Conservation (phyloP, 2,888 invertebrate genomes). For the Aspidiotus destructor region DNA sequence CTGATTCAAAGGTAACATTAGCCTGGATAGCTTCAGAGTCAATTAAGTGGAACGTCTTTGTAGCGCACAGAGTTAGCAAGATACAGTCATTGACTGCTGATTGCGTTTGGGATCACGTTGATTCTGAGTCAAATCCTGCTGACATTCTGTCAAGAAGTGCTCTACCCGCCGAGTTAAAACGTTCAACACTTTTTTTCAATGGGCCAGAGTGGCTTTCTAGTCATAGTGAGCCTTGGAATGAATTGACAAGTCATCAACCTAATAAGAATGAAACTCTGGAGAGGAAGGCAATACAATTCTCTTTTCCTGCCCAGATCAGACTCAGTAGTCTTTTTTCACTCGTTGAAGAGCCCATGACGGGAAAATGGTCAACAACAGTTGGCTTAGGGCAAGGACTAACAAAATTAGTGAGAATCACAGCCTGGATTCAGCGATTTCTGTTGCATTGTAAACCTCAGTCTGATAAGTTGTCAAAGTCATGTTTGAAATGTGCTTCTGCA, state of each 20-base stretch:
- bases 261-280: not conserved
- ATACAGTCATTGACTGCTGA: conserved; percentile 35
- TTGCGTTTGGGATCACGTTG: conserved; percentile 26
- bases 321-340: not conserved
- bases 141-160: conserved; percentile 19
- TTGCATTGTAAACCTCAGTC: not conserved
- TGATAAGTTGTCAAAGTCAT: no score
- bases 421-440: not conserved
- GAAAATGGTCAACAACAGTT: not conserved
- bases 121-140: conserved; percentile 17
- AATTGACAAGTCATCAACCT: no score
- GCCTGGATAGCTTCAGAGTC: conserved; percentile 37
- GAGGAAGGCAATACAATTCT: not conserved
- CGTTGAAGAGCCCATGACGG: not conserved
- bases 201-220: not conserved
- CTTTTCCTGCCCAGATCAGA: not conserved
- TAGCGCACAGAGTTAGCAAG: conserved; percentile 36
- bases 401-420: not conserved
- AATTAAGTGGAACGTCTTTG: conserved; percentile 37
- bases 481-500: no score
- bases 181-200: not conserved
- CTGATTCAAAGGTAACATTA: conserved; percentile 38
- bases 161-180: not conserved
- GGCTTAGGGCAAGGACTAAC: no score
- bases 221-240: not conserved